Evolutionary conservation across 2,113 vertebrate species (phyloP), one percentile per base, ranked within the genome.

Genomic region (Etheostoma cragini): DNA sequence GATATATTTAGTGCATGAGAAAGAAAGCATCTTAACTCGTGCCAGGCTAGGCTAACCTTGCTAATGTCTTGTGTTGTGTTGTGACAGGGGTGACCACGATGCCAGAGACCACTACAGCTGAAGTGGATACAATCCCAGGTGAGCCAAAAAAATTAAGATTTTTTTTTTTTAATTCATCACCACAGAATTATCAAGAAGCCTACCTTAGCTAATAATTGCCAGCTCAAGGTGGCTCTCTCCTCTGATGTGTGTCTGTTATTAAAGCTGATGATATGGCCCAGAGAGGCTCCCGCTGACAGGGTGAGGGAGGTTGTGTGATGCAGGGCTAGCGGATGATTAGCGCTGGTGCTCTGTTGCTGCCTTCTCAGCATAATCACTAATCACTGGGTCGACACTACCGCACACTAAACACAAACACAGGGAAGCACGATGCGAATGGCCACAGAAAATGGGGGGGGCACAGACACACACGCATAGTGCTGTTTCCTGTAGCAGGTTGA

Each of bases 301-400:
- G 76, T 72, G 81, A 89, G 85, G 68, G 82, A 82, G 90, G 81
- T 63, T 88, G 81, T 58, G 77, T 81, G 86, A 90, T 82, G 73
- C 80, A 50, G 85, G 65, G 47, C 58, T 71, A 64, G 85, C 74
- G 84, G 78, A 87, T 91, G 89, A 92, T 92, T 88, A 94, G 90
- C 87, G 72, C 82, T 81, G 88, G 85, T 70, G 89, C 90, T 85
- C 88, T 87, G 88, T 70, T 91, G 90, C 85, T 91, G 92, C 91
- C 76, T 87, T 61, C 86, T 93, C 93, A 93, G 93, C 92, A 91
- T 90, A 91, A 93, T 89, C 89, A 83, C 90, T 93, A 94, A 94
- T 94, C 91, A 94, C 86, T 70, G 54, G 68, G 76, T 76, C 71
- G 47, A 83, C 83, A 68, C 78, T 47, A 17, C 70, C 76, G 33